Evolutionary conservation across 2,888 invertebrate species (phyloP), one percentile per base, ranked within the genome.

Genomic region (Nasonovia ribisnigri): DNA sequence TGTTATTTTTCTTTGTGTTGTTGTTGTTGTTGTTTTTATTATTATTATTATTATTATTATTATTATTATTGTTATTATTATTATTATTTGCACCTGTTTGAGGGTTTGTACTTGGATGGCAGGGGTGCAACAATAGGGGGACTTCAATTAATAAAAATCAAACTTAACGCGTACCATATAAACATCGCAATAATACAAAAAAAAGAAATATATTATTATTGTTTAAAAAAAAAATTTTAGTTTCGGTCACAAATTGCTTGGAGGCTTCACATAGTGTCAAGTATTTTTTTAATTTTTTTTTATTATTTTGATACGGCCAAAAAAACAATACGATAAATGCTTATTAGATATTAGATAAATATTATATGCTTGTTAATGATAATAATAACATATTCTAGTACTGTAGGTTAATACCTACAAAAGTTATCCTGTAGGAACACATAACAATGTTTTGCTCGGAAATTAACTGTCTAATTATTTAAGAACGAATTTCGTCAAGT

Each of bases 31-130:
- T 90, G 29, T 87, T 91, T 4, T 84, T 89, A 11, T 88, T 93
- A 88, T 77, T 90, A 90, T 77, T 77, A 48, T 51, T 84, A 77
- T 77, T 84, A 84, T 91, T 90, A 77, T 84, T 42, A 84, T 84
- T 51, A 54, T 84, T 91, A 91, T 84, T 51, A 88, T 67, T 48
- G 54, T 84, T 36, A 77, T 91, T 54, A 84, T 91, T 92, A 92
- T 92, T 92, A 92, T 92, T 88, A 88, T 92, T 92, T 92, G 92
- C 92, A 88, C 92, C 67, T 51, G n/a, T 91, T 88, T 90, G 60
- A 43, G 89, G 88, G 87, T 93, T 94, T 93, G 93, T 93, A 94
- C 94, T 94, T 94, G 94, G 94, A 94, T 92, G 93, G 93, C 92
- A 94, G 94, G 88, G 94, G 93, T 87, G 48, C 57, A 90, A 86